Percentiles rank a stretch among this genome's conserved stretches.
phyloP scores from a whole-genome alignment of 1,140 invertebrate genomes.

The Metopolophium dirhodum region DNA sequence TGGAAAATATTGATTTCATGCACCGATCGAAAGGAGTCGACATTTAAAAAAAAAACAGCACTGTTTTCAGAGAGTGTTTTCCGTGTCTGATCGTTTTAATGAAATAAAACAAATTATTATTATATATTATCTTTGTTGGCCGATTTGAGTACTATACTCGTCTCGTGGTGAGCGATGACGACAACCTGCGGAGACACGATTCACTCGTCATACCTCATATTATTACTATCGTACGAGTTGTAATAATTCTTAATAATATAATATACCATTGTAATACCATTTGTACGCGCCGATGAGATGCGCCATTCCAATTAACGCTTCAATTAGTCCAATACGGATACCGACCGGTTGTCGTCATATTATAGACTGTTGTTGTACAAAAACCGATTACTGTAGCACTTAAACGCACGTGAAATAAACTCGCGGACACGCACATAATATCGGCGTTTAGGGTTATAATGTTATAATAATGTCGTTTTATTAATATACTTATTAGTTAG shows the following conservation, averaged over 20 bases:
- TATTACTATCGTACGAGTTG: neutral
- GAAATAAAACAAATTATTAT: neutral
- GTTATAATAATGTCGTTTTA: too few relatives aligned
- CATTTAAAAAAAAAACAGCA: too few relatives aligned
- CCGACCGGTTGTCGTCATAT: neutral
- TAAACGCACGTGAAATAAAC: neutral
- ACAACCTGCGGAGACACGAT: neutral
- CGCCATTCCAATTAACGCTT: slow-evolving; percentile 7
- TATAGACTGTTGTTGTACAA: neutral
- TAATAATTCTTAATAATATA: neutral
- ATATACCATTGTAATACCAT: neutral
- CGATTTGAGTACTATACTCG: neutral
- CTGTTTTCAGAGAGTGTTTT: too few relatives aligned
- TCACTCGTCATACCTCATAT: neutral
- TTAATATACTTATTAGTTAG: too few relatives aligned
- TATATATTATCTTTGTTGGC: neutral
- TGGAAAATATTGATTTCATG: too few relatives aligned
- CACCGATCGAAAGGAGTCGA: too few relatives aligned
- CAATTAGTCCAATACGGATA: slow-evolving; percentile 3
- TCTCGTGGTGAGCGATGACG: neutral
- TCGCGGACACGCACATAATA: neutral
- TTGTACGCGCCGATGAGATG: neutral
- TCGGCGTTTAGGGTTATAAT: neutral
- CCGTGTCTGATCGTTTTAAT: too few relatives aligned
- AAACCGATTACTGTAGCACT: neutral